phyloP scores from a whole-genome alignment of 1,140 invertebrate species.

The Zaprionus nigranus region DNA sequence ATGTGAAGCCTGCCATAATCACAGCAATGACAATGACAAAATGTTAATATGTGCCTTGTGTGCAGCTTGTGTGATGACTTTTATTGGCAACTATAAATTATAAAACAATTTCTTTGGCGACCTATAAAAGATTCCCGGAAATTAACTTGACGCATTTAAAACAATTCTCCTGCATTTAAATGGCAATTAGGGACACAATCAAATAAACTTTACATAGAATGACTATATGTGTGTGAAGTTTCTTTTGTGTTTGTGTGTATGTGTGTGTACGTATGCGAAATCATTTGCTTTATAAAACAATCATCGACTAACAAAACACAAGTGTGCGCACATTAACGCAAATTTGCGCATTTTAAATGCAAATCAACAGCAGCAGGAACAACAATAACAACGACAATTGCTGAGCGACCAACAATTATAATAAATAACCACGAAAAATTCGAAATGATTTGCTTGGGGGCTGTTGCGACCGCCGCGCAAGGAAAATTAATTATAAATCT shows the following conservation, averaged over 20 bases:
- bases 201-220: conserved; percentile 30
- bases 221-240: neutral
- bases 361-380: conserved; percentile 49
- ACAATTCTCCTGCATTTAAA: conserved; percentile 69
- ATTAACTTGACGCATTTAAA: conserved; percentile 52
- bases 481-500: conserved; percentile 84
- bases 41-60: conserved; percentile 52
- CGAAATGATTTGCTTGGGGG: conserved; percentile 58
- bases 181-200: conserved; percentile 56
- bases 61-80: conserved; percentile 28
- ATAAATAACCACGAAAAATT: conserved; percentile 68
- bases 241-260: neutral
- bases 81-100: conserved; percentile 71
- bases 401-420: conserved; percentile 63
- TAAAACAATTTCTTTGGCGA: conserved; percentile 55
- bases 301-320: conserved; percentile 12
- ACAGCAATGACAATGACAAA: conserved; percentile 64
- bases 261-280: conserved; percentile 1
- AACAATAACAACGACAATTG: conserved; percentile 35
- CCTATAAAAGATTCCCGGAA: conserved; percentile 30
- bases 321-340: conserved; percentile 62
- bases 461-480: conserved; percentile 40
- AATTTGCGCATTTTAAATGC: conserved; percentile 75
- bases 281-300: conserved; percentile 29
- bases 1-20: conserved; percentile 64